These are phyloP conservation scores for Botia kubotai DNA, from an alignment of 2,797 vertebrate genomes.

Conservation along the genomic window DNA sequence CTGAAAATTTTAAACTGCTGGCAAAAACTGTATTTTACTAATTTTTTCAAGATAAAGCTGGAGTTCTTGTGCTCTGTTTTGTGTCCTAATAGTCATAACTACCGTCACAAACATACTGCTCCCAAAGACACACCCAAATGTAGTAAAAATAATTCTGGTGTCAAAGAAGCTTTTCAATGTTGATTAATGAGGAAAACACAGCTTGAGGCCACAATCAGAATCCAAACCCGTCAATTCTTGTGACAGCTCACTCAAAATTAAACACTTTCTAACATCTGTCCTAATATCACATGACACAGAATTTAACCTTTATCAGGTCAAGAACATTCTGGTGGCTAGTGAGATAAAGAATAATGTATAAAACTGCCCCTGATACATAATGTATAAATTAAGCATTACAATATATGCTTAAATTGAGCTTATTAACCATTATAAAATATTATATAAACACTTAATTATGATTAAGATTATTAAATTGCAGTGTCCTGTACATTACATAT, in stretches of 20 bases:
- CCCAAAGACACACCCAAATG: slow-evolving; percentile 30
- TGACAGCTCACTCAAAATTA: slow-evolving; percentile 20
- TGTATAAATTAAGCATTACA: too few species aligned
- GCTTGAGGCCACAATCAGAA: slow-evolving; percentile 33
- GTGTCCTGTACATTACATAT: too few species aligned
- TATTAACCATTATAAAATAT: too few species aligned
- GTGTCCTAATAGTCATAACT: slow-evolving; percentile 1
- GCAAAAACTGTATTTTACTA: neutral
- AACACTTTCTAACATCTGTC: slow-evolving; percentile 2
- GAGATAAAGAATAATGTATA: neutral
- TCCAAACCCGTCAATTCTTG: slow-evolving; percentile 25
- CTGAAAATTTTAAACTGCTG: neutral
- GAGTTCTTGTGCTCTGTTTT: neutral
- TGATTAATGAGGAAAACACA: slow-evolving; percentile 40
- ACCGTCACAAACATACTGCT: slow-evolving; percentile 1
- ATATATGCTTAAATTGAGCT: too few species aligned
- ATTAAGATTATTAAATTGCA: too few species aligned
- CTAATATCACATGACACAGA: neutral
- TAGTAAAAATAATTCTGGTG: slow-evolving; percentile 40
- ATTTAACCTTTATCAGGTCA: neutral
- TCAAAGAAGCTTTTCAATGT: slow-evolving; percentile 47
- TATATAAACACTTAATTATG: too few species aligned
- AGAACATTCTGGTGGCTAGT: neutral
- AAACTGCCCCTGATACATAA: too few species aligned
- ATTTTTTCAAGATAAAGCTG: neutral